Evolutionary conservation across 1,140 invertebrate genomes (phyloP), one percentile per base, ranked within the genome.

Genomic region (Panulirus ornatus): DNA sequence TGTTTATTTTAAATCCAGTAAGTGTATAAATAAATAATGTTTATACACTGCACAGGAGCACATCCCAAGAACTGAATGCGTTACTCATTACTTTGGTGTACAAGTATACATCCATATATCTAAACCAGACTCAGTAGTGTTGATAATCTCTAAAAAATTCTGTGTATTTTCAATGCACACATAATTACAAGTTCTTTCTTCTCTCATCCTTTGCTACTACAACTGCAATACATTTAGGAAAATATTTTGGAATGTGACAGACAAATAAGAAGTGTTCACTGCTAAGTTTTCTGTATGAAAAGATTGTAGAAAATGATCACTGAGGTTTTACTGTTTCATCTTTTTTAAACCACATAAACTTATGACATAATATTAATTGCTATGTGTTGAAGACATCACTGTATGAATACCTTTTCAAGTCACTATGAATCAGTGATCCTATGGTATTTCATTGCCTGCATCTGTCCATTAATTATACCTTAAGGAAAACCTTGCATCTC

Each of bases 381-480:
- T 51, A 44, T 47, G 51, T 51, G 40, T 79, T 51, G 51, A 79
- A 42, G n/a, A 51, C 42, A 73, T 51, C 9, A 51, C 19, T 54
- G 5, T 44, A 27, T 27, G 42, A 71, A 34, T 71, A 40, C 34
- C 27, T 27, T 27, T 71, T 40, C 42, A 71, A 70, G 40, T 84
- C 47, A 71, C 30, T 38, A 42, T 54, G 42, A 44, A n/a, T 78
- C n/a, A 38, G 36, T n/a, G 40, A 76, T 36, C 38, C 11, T n/a
- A 44, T 44, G 38, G 84, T 76, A 76, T 86, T 44, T 86, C 51
- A 76, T 58, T 75, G 54, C 84, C 76, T 87, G 54, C 75, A 87
- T 87, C 85, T 79, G 85, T 79, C 85, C 85, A 87, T 87, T 79
- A 78, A 51, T 78, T 87, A 78, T 87, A 87, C 54, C 36, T 87